A percentile compares a stretch with the other conserved stretches of the same genome.
Evolutionary conservation across 2,113 vertebrate genomes (phyloP).

Genomic region (Eudyptes chrysolophus): DNA sequence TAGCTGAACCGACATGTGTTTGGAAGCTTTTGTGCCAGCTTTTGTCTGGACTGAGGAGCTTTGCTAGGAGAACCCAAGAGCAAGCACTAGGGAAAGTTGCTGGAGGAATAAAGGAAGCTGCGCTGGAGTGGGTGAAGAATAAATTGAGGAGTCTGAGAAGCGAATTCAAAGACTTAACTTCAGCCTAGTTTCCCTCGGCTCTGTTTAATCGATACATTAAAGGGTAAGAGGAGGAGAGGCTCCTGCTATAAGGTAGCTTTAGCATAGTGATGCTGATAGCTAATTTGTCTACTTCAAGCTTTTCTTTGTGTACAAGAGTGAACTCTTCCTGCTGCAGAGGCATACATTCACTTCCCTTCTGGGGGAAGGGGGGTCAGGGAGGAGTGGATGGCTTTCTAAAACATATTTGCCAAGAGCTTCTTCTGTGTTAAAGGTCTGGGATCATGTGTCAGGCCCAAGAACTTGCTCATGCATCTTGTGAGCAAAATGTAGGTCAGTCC

Average conservation of each 20-base stretch:
- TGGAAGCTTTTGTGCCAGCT: not conserved
- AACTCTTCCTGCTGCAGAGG: not conserved
- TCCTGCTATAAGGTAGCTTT: not conserved
- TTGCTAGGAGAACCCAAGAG: not conserved
- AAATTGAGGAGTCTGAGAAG: not conserved
- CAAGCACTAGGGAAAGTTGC: not conserved
- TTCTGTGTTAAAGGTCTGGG: not conserved
- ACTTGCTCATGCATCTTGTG: not conserved
- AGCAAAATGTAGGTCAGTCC: not conserved
- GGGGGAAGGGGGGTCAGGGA: not conserved
- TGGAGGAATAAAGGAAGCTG: not conserved
- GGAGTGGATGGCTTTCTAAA: not conserved
- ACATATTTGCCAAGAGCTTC: not conserved
- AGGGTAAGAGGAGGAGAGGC: not conserved
- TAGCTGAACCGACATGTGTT: rapidly evolving
- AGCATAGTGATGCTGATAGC: not conserved
- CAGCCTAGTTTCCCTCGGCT: not conserved
- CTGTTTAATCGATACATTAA: not conserved
- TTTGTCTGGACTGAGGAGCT: not conserved
- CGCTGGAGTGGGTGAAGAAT: not conserved
- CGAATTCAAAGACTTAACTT: not conserved
- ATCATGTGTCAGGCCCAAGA: not conserved
- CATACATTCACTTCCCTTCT: not conserved
- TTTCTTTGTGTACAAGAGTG: not conserved
- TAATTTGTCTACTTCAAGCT: not conserved